A percentile compares a stretch with the other conserved stretches of the same genome.
phyloP scores from a whole-genome alignment of 2,797 vertebrate genomes.

The Spheniscus humboldti region DNA sequence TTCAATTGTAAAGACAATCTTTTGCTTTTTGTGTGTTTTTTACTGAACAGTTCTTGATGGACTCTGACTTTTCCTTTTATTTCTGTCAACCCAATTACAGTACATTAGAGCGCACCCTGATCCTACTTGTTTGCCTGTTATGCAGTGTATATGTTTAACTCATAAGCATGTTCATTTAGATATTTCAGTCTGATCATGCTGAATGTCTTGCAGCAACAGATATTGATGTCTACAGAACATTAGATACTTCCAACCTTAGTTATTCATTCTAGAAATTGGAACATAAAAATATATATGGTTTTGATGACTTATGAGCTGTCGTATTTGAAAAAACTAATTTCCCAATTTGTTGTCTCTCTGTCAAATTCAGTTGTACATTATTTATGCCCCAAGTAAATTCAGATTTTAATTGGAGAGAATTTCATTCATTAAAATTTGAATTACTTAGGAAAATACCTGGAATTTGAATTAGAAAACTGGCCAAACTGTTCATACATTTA shows the following conservation, averaged over 20 bases:
- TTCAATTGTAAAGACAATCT: constrained; percentile 74
- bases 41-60: constrained; percentile 82
- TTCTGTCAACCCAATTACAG: constrained; percentile 84
- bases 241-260: constrained; percentile 60
- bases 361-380: constrained; percentile 9
- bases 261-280: constrained; percentile 31
- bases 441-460: constrained; percentile 13
- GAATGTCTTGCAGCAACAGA: constrained; percentile 75
- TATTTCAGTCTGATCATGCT: constrained; percentile 79
- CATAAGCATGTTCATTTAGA: constrained; percentile 81
- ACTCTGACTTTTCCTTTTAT: constrained; percentile 85
- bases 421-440: constrained; percentile 30
- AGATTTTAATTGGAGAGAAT: constrained; percentile 13
- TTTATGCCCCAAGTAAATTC: constrained; percentile 2
- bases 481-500: background rate
- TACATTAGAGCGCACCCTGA: constrained; percentile 61
- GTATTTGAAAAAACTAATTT: background rate
- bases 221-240: constrained; percentile 66
- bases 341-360: background rate
- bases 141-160: constrained; percentile 72
- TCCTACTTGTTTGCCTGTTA: constrained; percentile 69
- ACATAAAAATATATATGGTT: constrained; percentile 12
- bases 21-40: constrained; percentile 69
- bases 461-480: background rate
- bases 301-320: background rate